Evolutionary conservation across 2,797 vertebrate species (phyloP), one percentile per base, ranked within the genome.

Genomic region (Novumbra hubbsi): DNA sequence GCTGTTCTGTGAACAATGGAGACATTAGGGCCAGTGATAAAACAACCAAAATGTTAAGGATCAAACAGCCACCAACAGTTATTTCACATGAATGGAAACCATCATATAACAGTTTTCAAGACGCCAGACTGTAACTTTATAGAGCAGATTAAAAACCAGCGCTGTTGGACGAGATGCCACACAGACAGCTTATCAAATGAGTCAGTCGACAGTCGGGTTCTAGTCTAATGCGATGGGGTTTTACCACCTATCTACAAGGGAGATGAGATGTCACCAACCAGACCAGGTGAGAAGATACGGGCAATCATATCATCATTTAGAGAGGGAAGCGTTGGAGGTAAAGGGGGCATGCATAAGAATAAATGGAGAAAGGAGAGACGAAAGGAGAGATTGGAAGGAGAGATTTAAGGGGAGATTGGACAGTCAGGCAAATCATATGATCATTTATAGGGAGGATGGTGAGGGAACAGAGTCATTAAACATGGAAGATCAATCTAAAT

Each of bases 401-500:
- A 50, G 48, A 45, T 7, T 8, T 1, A 45, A 14, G 5, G 57
- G 15, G 24, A 28, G 27, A 63, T 24, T 15, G 27, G 27, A 63
- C 60, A 63, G 60, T 5, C 12, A 62, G 24, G n/a, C 24, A 24
- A 63, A 63, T 63, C 27, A 63, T 30, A 63, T 63, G 60, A 30
- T 63, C 27, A 28, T 63, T 63, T 63, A 63, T 16, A 1, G 60
- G 60, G 21, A 6, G 24, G 24, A 14, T 11, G 60, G 21, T 9
- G 60, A 28, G 57, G 4, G 24, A 27, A 11, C 14, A 8, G 6
- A 57, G 52, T 8, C 71, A 49, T 65, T 73, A 28, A 57, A 27
- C 50, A 28, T n/a, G 32, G 71, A 78, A 70, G 78, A 90, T 86
- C 68, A n/a, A 90, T 87, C 14, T 12, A 62, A 27, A 73, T 24